These are phyloP conservation scores for Ataeniobius toweri DNA, from an alignment of 2,797 vertebrate genomes.

Conservation along the genomic window DNA sequence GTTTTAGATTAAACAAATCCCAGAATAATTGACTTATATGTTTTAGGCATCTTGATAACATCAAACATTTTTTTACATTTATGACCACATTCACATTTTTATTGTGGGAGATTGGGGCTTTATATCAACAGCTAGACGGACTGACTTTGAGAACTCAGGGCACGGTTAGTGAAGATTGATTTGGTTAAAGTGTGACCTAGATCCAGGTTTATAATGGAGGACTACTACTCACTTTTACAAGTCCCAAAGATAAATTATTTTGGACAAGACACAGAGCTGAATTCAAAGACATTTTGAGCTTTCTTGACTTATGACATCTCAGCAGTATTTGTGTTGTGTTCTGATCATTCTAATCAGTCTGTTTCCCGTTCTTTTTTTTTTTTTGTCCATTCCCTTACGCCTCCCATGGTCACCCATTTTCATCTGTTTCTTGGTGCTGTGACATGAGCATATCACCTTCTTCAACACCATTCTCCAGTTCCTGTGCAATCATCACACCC, in stretches of 20 bases:
- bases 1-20: constrained; percentile 33
- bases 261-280: background rate
- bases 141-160: constrained; percentile 10
- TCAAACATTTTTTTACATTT: constrained; percentile 42
- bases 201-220: background rate
- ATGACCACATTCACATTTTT: constrained; percentile 28
- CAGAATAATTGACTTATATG: constrained; percentile 18
- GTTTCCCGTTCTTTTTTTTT: background rate
- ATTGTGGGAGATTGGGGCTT: constrained; percentile 33
- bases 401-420: background rate
- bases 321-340: background rate
- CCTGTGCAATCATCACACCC: constrained; percentile 6
- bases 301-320: background rate
- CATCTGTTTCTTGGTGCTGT: constrained; percentile 2
- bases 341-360: background rate
- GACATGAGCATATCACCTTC: background rate
- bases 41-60: constrained; percentile 24
- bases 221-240: constrained; percentile 8
- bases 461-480: background rate
- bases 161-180: constrained; percentile 23
- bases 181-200: background rate
- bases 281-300: background rate
- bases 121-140: constrained; percentile 19
- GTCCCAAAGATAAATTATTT: constrained; percentile 2
- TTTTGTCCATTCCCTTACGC: background rate